Evolutionary conservation across 2,888 invertebrate genomes (phyloP).

Genomic region (Chloroclystis v-ata): DNA sequence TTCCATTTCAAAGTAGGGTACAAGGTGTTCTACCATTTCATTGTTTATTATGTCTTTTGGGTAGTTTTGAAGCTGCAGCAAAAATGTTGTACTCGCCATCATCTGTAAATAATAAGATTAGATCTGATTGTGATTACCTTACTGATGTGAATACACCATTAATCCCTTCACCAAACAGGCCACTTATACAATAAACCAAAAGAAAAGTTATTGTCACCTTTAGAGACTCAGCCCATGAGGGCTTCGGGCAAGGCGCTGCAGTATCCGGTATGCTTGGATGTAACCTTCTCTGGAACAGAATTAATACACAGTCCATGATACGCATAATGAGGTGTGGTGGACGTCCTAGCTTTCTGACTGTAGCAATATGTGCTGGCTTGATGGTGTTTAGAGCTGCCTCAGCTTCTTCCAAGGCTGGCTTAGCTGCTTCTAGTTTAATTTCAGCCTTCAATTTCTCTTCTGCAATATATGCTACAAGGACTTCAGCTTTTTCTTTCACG

Average conservation of each 20-base stretch:
- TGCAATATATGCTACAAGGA: slow-evolving; percentile 89
- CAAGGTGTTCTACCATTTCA: slow-evolving; percentile 95
- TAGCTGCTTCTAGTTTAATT: slow-evolving; percentile 95
- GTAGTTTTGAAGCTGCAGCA: slow-evolving; percentile 94
- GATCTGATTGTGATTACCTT: no score
- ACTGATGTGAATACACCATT: no score
- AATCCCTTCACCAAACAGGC: no score
- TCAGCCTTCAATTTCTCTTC: slow-evolving; percentile 94
- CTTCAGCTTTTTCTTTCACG: slow-evolving; percentile 97
- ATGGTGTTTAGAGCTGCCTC: slow-evolving; percentile 97
- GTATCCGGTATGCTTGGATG: slow-evolving; percentile 90
- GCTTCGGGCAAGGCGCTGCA: slow-evolving; percentile 91
- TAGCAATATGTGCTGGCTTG: slow-evolving; percentile 97
- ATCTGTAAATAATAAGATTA: slow-evolving; percentile 74
- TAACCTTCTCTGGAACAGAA: slow-evolving; percentile 92
- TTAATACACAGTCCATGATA: slow-evolving; percentile 97
- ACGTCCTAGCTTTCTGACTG: slow-evolving; percentile 94
- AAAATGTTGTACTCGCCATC: slow-evolving; percentile 97
- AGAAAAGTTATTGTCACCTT: slow-evolving; percentile 81
- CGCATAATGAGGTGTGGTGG: slow-evolving; percentile 98
- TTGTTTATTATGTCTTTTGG: slow-evolving; percentile 98
- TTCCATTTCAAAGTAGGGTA: slow-evolving; percentile 96
- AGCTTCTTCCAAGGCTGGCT: slow-evolving; percentile 96
- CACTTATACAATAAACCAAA: no score
- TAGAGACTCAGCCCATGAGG: slow-evolving; percentile 97